Conservation (phyloP, 2,888 invertebrate genomes). For the Plagiodera versicolora region DNA sequence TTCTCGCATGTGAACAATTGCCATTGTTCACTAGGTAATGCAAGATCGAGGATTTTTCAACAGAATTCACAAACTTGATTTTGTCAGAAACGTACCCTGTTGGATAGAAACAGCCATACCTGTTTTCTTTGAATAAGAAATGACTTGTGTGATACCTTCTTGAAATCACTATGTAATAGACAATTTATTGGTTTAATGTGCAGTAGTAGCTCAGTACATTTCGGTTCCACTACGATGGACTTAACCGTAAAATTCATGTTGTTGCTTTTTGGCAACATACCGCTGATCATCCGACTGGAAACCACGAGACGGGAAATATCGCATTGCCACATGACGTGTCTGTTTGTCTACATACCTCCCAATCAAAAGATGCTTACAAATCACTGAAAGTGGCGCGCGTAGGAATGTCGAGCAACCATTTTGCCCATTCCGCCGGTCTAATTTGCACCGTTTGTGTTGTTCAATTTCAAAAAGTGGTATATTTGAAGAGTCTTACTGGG, state of each 20-base stretch:
- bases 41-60: too few relatives aligned
- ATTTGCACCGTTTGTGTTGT: background rate
- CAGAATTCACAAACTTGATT: too few relatives aligned
- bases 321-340: background rate
- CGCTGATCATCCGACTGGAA: background rate
- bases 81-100: too few relatives aligned
- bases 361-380: background rate
- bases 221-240: too few relatives aligned
- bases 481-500: background rate
- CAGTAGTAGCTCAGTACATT: too few relatives aligned
- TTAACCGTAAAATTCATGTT: background rate
- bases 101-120: too few relatives aligned
- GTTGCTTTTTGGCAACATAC: conserved; percentile 9
- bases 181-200: too few relatives aligned
- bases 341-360: background rate
- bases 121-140: too few relatives aligned
- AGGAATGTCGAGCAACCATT: background rate
- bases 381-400: conserved; percentile 1
- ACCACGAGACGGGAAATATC: background rate
- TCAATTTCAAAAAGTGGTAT: conserved; percentile 1
- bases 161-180: too few relatives aligned
- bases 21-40: too few relatives aligned
- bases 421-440: background rate
- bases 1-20: too few relatives aligned
- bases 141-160: too few relatives aligned